Evolutionary conservation across 2,113 vertebrate species (phyloP).

Genomic region (Perca fluviatilis): DNA sequence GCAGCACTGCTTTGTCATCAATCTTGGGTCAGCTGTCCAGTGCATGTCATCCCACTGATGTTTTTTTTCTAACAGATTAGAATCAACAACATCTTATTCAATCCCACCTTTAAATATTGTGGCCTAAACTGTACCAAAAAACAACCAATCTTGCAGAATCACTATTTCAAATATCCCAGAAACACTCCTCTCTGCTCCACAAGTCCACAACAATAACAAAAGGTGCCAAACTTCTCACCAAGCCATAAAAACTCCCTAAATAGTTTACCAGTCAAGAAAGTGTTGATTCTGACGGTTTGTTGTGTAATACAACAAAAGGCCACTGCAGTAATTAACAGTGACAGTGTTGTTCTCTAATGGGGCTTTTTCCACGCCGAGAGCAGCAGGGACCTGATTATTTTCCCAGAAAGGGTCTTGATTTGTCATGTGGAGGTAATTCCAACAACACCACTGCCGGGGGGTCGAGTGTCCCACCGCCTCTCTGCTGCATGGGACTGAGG

Average conservation of each 20-base stretch:
- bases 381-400: conserved; percentile 61
- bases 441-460: conserved; percentile 37
- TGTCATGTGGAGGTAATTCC: conserved; percentile 62
- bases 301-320: conserved; percentile 63
- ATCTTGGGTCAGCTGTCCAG: conserved; percentile 32
- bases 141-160: neutral
- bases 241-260: conserved; percentile 24
- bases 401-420: conserved; percentile 60
- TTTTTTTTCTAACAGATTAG: neutral
- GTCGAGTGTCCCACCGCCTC: conserved; percentile 29
- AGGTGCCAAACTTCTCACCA: conserved; percentile 55
- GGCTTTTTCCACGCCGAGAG: conserved; percentile 50
- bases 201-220: conserved; percentile 22
- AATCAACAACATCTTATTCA: neutral
- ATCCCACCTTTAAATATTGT: neutral
- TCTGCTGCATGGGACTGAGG: conserved; percentile 12
- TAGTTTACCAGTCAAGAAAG: conserved; percentile 39
- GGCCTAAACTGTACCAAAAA: neutral
- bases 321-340: conserved; percentile 67
- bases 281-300: conserved; percentile 61
- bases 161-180: neutral
- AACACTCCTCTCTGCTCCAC: neutral
- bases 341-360: conserved; percentile 66
- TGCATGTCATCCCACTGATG: neutral
- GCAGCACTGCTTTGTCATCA: conserved; percentile 28